These are phyloP conservation scores for Cyrtonyx montezumae DNA, from an alignment of 2,113 vertebrate species.

Conservation along the genomic window DNA sequence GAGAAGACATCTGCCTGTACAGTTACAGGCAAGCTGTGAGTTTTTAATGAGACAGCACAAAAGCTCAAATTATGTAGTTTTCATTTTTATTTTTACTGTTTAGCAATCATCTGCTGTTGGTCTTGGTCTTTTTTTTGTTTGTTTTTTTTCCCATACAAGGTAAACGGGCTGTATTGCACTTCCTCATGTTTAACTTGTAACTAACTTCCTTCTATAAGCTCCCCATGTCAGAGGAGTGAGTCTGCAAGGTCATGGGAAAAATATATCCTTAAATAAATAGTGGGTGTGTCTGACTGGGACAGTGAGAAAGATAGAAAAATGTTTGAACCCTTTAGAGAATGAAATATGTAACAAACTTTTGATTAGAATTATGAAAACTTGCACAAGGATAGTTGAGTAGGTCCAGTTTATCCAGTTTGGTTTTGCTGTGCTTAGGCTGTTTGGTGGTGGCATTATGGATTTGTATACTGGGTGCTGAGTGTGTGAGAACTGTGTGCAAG, in stretches of 20 bases:
- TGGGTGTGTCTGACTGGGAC: background rate
- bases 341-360: background rate
- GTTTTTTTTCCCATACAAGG: background rate
- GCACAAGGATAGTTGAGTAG: background rate
- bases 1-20: conserved; percentile 3
- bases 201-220: background rate
- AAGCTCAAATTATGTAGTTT: background rate
- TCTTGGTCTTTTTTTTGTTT: background rate
- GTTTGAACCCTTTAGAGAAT: background rate
- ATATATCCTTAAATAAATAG: conserved; percentile 16
- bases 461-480: background rate
- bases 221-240: background rate
- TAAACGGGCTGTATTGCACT: conserved; percentile 23
- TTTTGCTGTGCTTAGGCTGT: background rate
- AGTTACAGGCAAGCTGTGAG: background rate
- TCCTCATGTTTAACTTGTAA: conserved; percentile 13
- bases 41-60: background rate
- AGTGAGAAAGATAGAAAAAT: background rate
- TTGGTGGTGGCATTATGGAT: background rate
- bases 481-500: background rate
- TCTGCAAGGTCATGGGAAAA: conserved; percentile 47
- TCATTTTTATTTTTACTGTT: background rate
- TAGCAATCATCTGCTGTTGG: background rate
- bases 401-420: background rate
- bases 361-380: background rate